phyloP scores from a whole-genome alignment of 2,888 invertebrate species.

The Hypolimnas misippus region DNA sequence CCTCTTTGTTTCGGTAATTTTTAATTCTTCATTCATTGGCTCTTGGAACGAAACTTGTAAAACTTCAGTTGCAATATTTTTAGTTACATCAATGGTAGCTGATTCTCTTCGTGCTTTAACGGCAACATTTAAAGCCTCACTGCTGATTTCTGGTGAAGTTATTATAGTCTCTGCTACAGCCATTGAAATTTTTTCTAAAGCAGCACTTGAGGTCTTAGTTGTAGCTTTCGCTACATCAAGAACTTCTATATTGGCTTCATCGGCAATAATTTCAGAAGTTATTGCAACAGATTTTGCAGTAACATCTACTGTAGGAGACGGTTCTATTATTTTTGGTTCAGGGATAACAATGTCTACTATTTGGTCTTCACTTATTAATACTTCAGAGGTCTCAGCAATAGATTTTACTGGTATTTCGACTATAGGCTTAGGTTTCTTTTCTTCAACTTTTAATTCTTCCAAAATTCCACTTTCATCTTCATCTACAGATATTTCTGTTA shows the following conservation, averaged over 20 bases:
- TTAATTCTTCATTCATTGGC: constrained; percentile 12
- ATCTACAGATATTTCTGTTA: constrained; percentile 42
- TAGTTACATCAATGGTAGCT: constrained; percentile 36
- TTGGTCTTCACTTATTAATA: constrained; percentile 44
- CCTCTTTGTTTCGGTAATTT: background rate
- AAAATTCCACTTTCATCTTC: constrained; percentile 43
- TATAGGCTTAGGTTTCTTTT: constrained; percentile 42
- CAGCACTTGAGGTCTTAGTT: constrained; percentile 5
- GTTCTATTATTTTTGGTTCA: constrained; percentile 37
- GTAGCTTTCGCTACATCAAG: constrained; percentile 28
- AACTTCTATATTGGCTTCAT: constrained; percentile 39
- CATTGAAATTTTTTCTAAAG: constrained; percentile 15
- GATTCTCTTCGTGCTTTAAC: constrained; percentile 1
- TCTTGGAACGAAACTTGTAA: constrained; percentile 16
- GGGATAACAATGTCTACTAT: constrained; percentile 45
- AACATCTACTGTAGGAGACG: constrained; percentile 18
- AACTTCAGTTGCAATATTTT: constrained; percentile 32
- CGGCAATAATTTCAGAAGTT: constrained; percentile 40
- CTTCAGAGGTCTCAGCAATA: constrained; percentile 48
- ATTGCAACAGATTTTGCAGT: constrained; percentile 46
- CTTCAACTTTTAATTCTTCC: constrained; percentile 41
- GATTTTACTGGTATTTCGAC: constrained; percentile 46
- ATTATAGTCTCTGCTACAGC: constrained; percentile 24
- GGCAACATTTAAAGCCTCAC: constrained; percentile 2
- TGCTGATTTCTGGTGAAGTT: background rate